Evolutionary conservation across 2,797 vertebrate genomes (phyloP), one percentile per base, ranked within the genome.

Genomic region (Chaetodon trifasciatus): DNA sequence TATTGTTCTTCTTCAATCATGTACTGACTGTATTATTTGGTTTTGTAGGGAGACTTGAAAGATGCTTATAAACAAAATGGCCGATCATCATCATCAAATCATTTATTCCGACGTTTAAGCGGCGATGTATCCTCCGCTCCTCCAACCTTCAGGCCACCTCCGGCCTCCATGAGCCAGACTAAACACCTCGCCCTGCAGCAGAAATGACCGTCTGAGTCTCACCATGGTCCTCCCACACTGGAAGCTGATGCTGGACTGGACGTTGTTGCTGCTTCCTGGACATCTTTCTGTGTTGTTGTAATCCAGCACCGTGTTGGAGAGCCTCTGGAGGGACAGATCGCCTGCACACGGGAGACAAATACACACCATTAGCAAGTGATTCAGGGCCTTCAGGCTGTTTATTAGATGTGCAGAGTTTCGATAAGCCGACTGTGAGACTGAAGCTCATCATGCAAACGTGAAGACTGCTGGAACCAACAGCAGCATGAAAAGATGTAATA

Each of bases 181-280:
- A 32, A 58, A 62, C 13, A 21, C 9, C 2, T 4, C 28, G 32
- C 24, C 21, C 9, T 46, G 19, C 23, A 63, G 16, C 23, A 44
- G 7, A 23, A 60, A 44, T 55, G 39, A 15, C 11, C 0, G 3
- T 50, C 58, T 42, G 17, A 37, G 47, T 72, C 97, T 97, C 81
- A 99, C 98, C 97, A 99, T 92, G 42, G 97, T 98, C 89, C 97
- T 99, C 70, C 97, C 97, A 76, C 98, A 99, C 72, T 97, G 94
- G 89, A 99, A 98, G 82, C 96, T 95, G 93, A 99, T 96, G 91
- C 96, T 98, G 87, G 94, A 97, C 89, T 97, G 97, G 47, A 97
- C 8, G 23, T 49, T 91, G 89, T 94, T 96, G 55, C 2, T 5
- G 7, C 62, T 53, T 17, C 56, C 91, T 0, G 84, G 85, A 69